phyloP scores from a whole-genome alignment of 2,888 invertebrate species.

The Gymnoscelis rufifasciata region DNA sequence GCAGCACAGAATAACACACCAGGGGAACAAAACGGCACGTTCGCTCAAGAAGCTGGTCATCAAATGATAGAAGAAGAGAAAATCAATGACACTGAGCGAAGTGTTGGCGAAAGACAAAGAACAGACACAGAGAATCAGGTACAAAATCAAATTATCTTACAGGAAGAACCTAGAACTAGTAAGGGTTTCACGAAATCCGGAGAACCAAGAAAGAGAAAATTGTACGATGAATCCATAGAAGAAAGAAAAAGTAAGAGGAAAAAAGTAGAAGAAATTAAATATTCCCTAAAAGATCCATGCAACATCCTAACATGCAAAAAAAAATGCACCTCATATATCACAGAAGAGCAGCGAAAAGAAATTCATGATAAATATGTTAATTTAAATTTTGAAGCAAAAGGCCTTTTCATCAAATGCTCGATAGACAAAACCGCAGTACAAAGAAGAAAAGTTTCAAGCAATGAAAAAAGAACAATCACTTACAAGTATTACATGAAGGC shows the following conservation, averaged over 20 bases:
- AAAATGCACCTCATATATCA: background rate
- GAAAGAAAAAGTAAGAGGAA: conserved; percentile 1
- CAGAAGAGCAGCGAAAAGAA: background rate
- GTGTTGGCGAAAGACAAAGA: background rate
- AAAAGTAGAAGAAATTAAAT: background rate
- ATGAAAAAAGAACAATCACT: background rate
- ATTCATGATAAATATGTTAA: background rate
- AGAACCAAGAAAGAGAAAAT: background rate
- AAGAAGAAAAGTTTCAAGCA: background rate
- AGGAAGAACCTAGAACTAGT: background rate
- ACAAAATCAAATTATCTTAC: background rate
- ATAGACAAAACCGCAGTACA: background rate
- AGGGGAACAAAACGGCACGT: too few relatives aligned
- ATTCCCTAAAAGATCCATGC: background rate
- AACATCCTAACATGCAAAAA: background rate
- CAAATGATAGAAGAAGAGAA: too few relatives aligned
- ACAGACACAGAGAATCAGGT: background rate
- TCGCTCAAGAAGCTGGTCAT: too few relatives aligned
- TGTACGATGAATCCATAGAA: background rate
- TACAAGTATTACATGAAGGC: background rate
- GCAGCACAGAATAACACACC: too few relatives aligned
- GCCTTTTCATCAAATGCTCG: conserved; percentile 1
- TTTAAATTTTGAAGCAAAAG: conserved; percentile 5
- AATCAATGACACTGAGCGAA: too few relatives aligned
- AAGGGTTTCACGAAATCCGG: conserved; percentile 5